Evolutionary conservation across 1,140 invertebrate genomes (phyloP).

Genomic region (Drosophila ohnishii): DNA sequence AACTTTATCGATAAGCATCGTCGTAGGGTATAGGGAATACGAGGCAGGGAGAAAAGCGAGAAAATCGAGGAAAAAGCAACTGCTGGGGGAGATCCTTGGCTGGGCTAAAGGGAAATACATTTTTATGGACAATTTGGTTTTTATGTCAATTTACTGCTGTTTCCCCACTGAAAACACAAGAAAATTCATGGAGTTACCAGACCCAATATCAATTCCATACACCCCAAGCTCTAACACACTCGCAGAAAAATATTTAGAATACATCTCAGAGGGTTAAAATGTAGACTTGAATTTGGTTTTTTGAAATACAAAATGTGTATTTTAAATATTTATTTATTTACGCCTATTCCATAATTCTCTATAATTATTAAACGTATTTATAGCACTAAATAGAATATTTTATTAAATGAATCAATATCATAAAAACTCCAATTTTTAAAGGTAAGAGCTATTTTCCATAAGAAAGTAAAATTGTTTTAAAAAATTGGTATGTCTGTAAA

Average conservation of each 20-base stretch:
- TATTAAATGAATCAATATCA: no score
- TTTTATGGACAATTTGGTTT: constrained; percentile 82
- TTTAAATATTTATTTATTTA: background rate
- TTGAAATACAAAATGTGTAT: background rate
- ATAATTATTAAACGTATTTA: no score
- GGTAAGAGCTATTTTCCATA: no score
- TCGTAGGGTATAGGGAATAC: constrained; percentile 17
- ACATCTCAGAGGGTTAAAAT: background rate
- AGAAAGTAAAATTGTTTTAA: background rate
- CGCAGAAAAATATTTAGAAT: background rate
- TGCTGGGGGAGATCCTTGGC: constrained; percentile 54
- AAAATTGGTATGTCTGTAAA: background rate
- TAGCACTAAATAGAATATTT: no score
- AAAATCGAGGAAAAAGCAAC: constrained; percentile 32
- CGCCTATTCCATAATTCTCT: no score
- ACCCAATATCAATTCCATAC: constrained; percentile 44
- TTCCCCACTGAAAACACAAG: constrained; percentile 75
- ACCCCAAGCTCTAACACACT: background rate
- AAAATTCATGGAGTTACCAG: constrained; percentile 75
- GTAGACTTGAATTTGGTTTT: background rate
- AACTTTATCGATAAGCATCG: constrained; percentile 80
- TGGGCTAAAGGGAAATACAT: constrained; percentile 79
- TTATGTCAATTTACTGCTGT: constrained; percentile 82
- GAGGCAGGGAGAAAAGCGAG: constrained; percentile 10
- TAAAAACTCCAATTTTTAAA: no score